Conservation (phyloP, 1,140 invertebrate genomes). For the Prorops nasuta region DNA sequence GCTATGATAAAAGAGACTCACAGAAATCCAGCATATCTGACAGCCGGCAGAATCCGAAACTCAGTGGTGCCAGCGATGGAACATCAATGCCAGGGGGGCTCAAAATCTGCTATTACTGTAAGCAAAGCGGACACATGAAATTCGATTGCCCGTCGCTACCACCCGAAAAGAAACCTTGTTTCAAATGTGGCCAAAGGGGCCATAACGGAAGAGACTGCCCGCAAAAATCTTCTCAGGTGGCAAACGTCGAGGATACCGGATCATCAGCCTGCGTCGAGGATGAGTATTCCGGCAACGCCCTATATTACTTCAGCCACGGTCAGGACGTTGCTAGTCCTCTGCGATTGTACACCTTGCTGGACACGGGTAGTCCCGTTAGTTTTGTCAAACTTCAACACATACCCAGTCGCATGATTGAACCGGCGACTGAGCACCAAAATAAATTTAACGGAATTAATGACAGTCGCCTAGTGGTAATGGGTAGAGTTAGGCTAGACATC, state of each 20-base stretch:
- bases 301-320: neutral
- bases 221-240: neutral
- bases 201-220: slow-evolving; percentile 1
- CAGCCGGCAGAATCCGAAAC: neutral
- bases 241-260: neutral
- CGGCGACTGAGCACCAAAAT: neutral
- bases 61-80: no score
- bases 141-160: neutral
- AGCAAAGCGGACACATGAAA: neutral
- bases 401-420: neutral
- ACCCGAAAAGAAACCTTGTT: neutral
- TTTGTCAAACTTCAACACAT: neutral
- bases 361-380: neutral
- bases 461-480: slow-evolving; percentile 6
- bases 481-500: neutral
- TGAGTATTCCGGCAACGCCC: neutral
- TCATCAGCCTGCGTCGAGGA: neutral
- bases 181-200: neutral
- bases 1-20: neutral
- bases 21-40: neutral
- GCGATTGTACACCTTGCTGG: neutral
- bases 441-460: slow-evolving; percentile 13
- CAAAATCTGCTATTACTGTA: neutral
- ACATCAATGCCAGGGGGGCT: no score
- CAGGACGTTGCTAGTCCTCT: neutral